phyloP scores from a whole-genome alignment of 1,140 invertebrate species.

The Camponotus pennsylvanicus region DNA sequence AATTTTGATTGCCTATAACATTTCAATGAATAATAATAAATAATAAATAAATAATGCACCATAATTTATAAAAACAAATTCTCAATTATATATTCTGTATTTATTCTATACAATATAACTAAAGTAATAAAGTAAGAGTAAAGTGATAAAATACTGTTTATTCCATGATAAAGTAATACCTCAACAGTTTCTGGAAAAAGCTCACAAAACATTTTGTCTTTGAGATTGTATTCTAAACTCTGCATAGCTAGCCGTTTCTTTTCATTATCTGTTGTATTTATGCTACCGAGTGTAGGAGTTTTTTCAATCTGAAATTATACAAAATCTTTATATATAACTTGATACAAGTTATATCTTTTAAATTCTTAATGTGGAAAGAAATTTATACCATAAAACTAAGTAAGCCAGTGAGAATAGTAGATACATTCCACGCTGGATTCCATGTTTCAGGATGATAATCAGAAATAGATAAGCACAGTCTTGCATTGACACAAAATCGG shows the following conservation, averaged over 20 bases:
- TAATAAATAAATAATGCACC: no score
- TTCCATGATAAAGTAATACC: slow-evolving; percentile 77
- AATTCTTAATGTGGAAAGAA: background rate
- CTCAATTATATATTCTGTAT: background rate
- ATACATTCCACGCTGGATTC: slow-evolving; percentile 99
- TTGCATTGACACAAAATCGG: slow-evolving; percentile 95
- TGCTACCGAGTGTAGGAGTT: slow-evolving; percentile 97
- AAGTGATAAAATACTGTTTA: no score
- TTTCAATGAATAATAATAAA: no score
- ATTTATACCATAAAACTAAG: slow-evolving; percentile 95
- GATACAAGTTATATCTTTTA: background rate
- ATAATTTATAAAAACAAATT: no score
- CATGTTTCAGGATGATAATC: slow-evolving; percentile 99
- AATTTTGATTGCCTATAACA: no score
- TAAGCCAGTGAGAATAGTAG: slow-evolving; percentile 97
- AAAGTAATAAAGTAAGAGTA: no score
- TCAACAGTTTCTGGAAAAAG: slow-evolving; percentile 94
- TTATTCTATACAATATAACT: no score
- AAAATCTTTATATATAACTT: slow-evolving; percentile 30
- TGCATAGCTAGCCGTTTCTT: slow-evolving; percentile 95
- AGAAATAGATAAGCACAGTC: slow-evolving; percentile 98
- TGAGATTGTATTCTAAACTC: slow-evolving; percentile 96
- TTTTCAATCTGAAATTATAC: slow-evolving; percentile 91
- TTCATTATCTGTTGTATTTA: slow-evolving; percentile 96
- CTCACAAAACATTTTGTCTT: slow-evolving; percentile 96